A percentile compares a stretch with the other conserved stretches of the same genome.
phyloP scores from a whole-genome alignment of 1,140 invertebrate species.

The Sminthurides bifidus region DNA sequence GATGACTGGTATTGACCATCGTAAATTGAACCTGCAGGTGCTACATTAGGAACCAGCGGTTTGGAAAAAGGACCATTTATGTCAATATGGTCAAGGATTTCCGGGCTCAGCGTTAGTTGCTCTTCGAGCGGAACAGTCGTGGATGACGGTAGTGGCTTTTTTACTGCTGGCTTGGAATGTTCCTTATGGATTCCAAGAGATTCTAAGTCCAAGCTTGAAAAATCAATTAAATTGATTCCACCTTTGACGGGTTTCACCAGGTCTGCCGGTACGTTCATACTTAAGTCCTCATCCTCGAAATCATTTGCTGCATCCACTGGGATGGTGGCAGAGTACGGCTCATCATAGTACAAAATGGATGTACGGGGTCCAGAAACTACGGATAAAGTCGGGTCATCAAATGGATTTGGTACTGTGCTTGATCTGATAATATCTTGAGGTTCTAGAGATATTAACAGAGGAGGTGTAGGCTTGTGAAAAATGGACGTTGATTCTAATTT shows the following conservation, averaged over 20 bases:
- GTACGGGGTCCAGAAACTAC: slow-evolving; percentile 16
- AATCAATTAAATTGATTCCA: too few species aligned
- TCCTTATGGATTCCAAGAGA: too few species aligned
- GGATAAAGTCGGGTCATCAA: slow-evolving; percentile 9
- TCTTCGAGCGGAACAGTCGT: too few species aligned
- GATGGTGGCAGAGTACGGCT: too few species aligned
- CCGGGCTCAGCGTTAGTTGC: neutral
- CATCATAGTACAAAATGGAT: slow-evolving; percentile 11
- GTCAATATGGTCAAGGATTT: neutral
- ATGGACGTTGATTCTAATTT: slow-evolving; percentile 2
- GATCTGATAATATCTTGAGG: neutral
- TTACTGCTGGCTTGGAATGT: neutral
- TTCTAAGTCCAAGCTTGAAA: too few species aligned
- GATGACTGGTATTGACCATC: too few species aligned
- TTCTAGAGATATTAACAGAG: neutral
- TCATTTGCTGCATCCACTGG: too few species aligned
- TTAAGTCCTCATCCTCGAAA: too few species aligned
- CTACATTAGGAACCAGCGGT: too few species aligned
- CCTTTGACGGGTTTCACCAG: too few species aligned
- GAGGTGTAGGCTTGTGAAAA: slow-evolving; percentile 23
- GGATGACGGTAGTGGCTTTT: neutral
- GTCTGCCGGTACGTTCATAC: too few species aligned
- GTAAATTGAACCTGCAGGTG: too few species aligned
- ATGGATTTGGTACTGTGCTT: neutral
- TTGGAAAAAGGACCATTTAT: neutral